Percentiles rank a stretch among this genome's conserved stretches.
Evolutionary conservation across 2,888 invertebrate genomes (phyloP).

Genomic region (Hirtodrosophila cameraria): DNA sequence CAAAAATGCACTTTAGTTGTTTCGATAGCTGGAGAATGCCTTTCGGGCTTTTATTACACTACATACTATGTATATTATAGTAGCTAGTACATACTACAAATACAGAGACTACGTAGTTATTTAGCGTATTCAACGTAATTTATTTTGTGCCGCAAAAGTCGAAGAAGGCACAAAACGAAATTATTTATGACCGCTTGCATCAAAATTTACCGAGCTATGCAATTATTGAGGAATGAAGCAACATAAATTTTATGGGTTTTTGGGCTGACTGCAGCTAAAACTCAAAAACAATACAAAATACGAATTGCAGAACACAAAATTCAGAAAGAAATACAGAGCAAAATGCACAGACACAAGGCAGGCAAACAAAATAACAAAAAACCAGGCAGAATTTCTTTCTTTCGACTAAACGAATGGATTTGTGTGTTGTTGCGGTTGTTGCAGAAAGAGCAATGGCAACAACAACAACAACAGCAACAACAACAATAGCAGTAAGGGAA

Average conservation of each 20-base stretch:
- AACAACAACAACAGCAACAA: conserved; percentile 3
- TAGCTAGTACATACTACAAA: conserved; percentile 9
- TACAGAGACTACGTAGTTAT: conserved; percentile 50
- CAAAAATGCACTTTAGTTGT: conserved; percentile 75
- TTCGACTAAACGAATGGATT: conserved; percentile 65
- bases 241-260: conserved; percentile 75
- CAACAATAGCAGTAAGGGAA: conserved; percentile 39
- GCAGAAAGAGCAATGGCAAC: conserved; percentile 20
- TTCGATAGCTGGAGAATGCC: conserved; percentile 61
- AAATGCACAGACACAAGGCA: conserved; percentile 13
- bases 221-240: conserved; percentile 79
- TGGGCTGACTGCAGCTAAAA: conserved; percentile 54
- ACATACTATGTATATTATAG: conserved; percentile 10
- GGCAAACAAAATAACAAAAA: conserved; percentile 28
- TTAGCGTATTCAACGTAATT: conserved; percentile 71
- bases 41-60: conserved; percentile 56
- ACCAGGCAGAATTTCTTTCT: conserved; percentile 33
- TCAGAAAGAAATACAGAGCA: conserved; percentile 14
- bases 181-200: conserved; percentile 81
- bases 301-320: conserved; percentile 13
- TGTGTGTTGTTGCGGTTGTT: conserved; percentile 52
- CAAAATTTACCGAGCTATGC: conserved; percentile 79
- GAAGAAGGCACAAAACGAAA: conserved; percentile 59
- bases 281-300: conserved; percentile 42
- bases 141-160: conserved; percentile 62